A percentile compares a stretch with the other conserved stretches of the same genome.
These are phyloP conservation scores for Aulostomus chinensis DNA, from an alignment of 2,797 vertebrate genomes.

Conservation along the genomic window DNA sequence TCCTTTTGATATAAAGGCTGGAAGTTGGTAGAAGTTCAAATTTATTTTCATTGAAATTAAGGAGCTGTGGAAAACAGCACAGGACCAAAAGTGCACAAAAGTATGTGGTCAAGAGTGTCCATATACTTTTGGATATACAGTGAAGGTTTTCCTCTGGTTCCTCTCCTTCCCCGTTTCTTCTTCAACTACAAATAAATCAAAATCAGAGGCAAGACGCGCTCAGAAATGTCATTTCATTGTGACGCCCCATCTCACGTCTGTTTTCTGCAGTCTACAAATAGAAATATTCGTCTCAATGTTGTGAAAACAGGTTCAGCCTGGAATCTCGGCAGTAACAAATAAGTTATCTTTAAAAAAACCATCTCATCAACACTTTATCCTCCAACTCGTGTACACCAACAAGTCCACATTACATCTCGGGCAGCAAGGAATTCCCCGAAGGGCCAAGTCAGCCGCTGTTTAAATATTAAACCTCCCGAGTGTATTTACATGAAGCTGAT, in stretches of 20 bases:
- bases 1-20: no score
- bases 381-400: conserved; percentile 6
- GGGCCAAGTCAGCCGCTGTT: no score
- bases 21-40: no score
- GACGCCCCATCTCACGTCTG: conserved; percentile 6
- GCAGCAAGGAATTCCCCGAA: neutral
- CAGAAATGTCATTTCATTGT: conserved; percentile 19
- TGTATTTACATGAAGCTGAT: conserved; percentile 30
- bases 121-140: no score
- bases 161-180: neutral
- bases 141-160: neutral
- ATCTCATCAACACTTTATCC: neutral
- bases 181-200: neutral
- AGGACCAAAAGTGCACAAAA: no score
- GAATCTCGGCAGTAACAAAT: conserved; percentile 18
- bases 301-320: conserved; percentile 2
- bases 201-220: conserved; percentile 29
- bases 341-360: conserved; percentile 14
- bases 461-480: conserved; percentile 26
- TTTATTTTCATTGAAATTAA: no score
- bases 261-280: neutral
- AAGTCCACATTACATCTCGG: conserved; percentile 1
- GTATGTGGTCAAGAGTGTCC: neutral
- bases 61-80: no score
- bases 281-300: neutral